A percentile compares a stretch with the other conserved stretches of the same genome.
Evolutionary conservation across 2,113 vertebrate species (phyloP).

Genomic region (Accipiter cooperii): DNA sequence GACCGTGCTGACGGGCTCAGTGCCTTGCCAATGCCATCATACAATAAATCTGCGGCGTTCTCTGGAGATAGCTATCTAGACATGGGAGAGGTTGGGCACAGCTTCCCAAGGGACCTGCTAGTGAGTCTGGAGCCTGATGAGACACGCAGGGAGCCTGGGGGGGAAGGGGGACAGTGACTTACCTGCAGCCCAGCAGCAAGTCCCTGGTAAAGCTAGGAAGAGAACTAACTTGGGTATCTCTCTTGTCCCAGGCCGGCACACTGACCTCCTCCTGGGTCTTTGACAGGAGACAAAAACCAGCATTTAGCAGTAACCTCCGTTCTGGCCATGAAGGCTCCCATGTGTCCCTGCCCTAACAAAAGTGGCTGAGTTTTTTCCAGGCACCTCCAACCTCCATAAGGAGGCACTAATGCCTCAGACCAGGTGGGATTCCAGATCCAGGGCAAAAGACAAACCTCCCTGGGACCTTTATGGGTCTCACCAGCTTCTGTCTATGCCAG

Average conservation of each 20-base stretch:
- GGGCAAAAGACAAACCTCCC: not conserved
- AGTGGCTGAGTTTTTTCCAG: not conserved
- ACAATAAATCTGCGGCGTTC: not conserved
- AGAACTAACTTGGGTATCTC: fast-evolving
- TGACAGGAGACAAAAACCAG: not conserved
- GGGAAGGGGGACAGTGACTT: not conserved
- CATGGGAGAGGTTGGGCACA: not conserved
- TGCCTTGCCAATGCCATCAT: not conserved
- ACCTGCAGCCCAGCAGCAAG: not conserved
- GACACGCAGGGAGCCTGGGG: not conserved
- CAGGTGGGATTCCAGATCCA: not conserved
- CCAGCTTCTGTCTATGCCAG: not conserved
- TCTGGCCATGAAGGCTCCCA: not conserved
- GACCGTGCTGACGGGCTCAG: not conserved
- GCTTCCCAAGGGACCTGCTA: not conserved
- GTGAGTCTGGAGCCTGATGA: not conserved
- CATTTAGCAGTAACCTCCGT: fast-evolving
- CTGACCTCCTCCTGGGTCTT: not conserved
- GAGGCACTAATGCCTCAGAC: not conserved
- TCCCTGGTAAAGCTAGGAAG: not conserved
- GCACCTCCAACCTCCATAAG: not conserved
- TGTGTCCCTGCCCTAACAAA: no score
- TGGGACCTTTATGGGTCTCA: not conserved
- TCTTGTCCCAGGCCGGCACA: not conserved
- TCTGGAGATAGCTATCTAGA: not conserved